Base-by-base conservation (phyloP, 2,113 vertebrate genomes). In the Marmota flaviventris region DNA sequence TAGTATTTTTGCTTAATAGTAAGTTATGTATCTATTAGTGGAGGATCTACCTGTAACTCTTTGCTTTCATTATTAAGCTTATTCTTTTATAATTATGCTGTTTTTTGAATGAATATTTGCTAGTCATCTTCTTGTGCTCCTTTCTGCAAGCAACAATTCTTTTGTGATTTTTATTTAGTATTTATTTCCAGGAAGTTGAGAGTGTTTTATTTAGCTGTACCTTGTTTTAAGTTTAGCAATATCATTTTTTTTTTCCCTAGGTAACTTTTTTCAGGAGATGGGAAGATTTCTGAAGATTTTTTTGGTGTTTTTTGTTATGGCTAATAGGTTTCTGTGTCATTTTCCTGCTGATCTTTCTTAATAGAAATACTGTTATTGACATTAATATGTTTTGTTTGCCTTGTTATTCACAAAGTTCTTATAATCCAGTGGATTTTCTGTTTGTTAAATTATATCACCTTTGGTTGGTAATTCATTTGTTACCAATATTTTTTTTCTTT, bases 361-460 rank as follows among this genome's bases (percentile, higher is more conserved):
- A 32, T 69, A 77, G n/a, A 24, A 51, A 37, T 10, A 84, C 17
- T 84, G 42, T 34, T 53, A 25, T 14, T n/a, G 32, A 56, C n/a
- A 89, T 53, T 61, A 45, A 42, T 32, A 39, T 93, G 76, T 85
- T 77, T 73, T 84, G 58, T 58, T 51, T 85, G 37, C 58, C 24
- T 6, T n/a, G 8, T 58, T 91, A 73, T 83, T 76, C 51, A 84
- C 2, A 67, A 76, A 76, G 13, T 34, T 70, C 70, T 76, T 65
- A 34, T 69, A 45, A 84, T 29, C 22, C 37, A 67, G 37, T 84
- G 11, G 29, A 77, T 56, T 90, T 67, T 84, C 7, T 58, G 17
- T 69, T 91, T 91, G 16, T 91, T 75, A 39, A 67, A 20, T 84
- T 84, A n/a, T 75, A n/a, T 45, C n/a, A 76, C n/a, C 42, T 94